Base-by-base conservation (phyloP, 1,140 invertebrate genomes). In the Calephelis virginiensis region DNA sequence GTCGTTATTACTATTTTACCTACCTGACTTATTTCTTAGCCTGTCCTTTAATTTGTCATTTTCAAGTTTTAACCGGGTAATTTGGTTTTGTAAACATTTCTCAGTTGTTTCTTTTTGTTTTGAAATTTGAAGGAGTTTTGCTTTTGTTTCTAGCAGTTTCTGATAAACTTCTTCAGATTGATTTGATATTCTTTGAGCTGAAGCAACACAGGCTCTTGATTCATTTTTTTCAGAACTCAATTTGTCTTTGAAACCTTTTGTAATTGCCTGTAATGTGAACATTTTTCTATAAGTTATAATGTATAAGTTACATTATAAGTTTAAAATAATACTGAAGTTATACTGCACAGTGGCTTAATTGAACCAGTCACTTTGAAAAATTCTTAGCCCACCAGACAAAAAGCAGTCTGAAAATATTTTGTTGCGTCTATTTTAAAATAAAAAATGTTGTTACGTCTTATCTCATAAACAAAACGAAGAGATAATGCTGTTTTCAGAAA, bases 91-190 rank as follows among this genome's bases (percentile, higher is more conserved):
- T 28, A 86, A 68, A 43, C 49, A 69, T 53, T 82, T 88, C 70
- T 89, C 88, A 62, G 63, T 80, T 9, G 78, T 78, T 49, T 87
- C 81, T 61, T 87, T 90, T 65, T 90, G 88, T 72, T 90, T 90
- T 12, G 75, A 75, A 5, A 87, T 37, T 69, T 86, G 81, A 40
- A 69, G 66, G 3, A 90, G 69, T 70, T 88, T 86, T 7, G 73
- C 69, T 59, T 71, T 73, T 6, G 80, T 82, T 13, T 86, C 82
- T 14, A 75, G 65, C n/a, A 85, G 66, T 60, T 80, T 81, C 60
- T 81, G 76, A 43, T 83, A 73, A 37, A 89, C 61, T 37, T 80
- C 78, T 72, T 85, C 80, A 14, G 84, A 87, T 50, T 80, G 80
- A 56, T 89, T 85, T 13, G 88, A 80, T 10, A 89, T 75, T 65